Evolutionary conservation across 2,113 vertebrate genomes (phyloP), one percentile per base, ranked within the genome.

Genomic region (Cyanoliseus patagonus): DNA sequence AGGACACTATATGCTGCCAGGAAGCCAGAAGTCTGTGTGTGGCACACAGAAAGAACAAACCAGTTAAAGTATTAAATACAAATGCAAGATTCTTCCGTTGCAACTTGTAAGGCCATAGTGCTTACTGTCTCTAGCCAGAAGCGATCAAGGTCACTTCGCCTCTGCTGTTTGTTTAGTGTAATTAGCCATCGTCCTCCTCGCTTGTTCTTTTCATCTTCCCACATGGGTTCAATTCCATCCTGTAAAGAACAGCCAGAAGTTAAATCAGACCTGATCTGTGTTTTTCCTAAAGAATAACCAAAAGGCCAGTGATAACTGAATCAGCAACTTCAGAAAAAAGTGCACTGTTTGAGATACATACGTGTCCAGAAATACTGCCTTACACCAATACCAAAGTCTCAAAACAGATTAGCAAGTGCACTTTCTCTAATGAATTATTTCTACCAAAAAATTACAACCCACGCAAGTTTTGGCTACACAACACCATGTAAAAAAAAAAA

Each of bases 201-300:
- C 81, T 99, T 99, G 96, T 99, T 99, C 89, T 98, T 98, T 57
- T 99, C 99, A 75, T 99, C 99, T 98, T 99, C 99, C 99, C 99
- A 99, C 99, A 99, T 99, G 57, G 99, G 99, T 68, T 99, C 99
- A 92, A 99, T 99, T 6, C 99, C 99, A 97, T 99, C 99, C 99
- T 99, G 95, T 33, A 94, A 90, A 90, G 68, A 84, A 87, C 8
- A 31, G 30, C 51, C 86, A 91, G 15, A 94, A 72, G 39, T 86
- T 63, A 70, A 70, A 52, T 35, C 59, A 74, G 70, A 76, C 22
- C 57, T 74, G 10, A 57, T 24, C 24, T 79, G 14, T 69, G 7
- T 9, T 86, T 74, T 72, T 59, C 41, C 31, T 74, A 6, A 72
- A 66, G 17, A 72, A 53, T 17, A 70, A 66, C 31, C 55, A 88